Base-by-base conservation (phyloP, 2,797 vertebrate species). In the Danio tinwini region DNA sequence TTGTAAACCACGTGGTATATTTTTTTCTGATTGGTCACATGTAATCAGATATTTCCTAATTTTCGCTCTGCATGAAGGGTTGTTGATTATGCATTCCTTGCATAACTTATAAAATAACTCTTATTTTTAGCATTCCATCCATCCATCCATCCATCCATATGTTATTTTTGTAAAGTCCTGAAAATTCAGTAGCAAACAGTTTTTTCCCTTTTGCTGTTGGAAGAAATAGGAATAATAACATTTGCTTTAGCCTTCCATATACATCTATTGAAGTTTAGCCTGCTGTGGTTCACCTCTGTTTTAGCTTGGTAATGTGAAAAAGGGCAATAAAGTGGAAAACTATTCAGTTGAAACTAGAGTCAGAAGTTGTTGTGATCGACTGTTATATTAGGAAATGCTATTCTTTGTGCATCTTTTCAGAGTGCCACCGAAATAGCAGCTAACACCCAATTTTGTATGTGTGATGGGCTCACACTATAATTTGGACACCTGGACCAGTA, bases 381-480 rank as follows among this genome's bases (percentile, higher is more conserved):
- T 55, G 63, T 42, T 40, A 75, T 64, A 21, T 10, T 13, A 44
- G 12, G 16, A 75, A 69, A 53, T 21, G 6, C 6, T 19, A 42
- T 62, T 42, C 0, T 59, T 40, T 39, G 40, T 45, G 19, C 21
- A 76, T 13, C 0, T 2, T 11, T 55, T 42, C 6, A 8, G 40
- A 55, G 55, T 16, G 6, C 16, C 17, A 37, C 19, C 6, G 9
- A 29, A 65, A 55, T 53, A 53, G 3, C 49, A 55, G 2, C 40
- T n/a, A 44, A 17, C 14, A 17, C 49, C 62, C 62, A 56, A 55
- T n/a, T 76, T 76, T 56, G 6, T 45, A 7, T 37, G 13, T 39
- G 29, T 45, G 63, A n/a, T 49, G 40, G 71, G 16, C 55, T 53
- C 88, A 88, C 86, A 83, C 77, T 84, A 86, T 86, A 84, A 87